Evolutionary conservation across 2,797 vertebrate species (phyloP).

Genomic region (Acomys russatus): DNA sequence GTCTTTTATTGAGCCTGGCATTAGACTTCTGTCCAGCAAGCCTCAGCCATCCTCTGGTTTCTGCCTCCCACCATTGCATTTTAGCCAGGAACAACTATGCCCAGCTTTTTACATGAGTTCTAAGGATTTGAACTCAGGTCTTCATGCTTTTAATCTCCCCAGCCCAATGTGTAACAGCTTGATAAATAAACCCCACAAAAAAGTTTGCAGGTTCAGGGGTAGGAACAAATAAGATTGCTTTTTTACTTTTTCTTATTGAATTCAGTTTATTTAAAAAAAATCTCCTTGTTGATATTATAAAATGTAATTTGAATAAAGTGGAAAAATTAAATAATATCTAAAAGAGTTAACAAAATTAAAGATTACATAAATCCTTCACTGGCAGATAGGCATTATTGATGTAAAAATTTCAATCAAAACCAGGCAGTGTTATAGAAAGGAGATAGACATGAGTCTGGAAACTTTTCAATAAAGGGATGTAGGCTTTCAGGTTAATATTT

Average conservation of each 20-base stretch:
- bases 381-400: conserved; percentile 58
- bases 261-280: conserved; percentile 44
- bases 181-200: neutral
- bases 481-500: conserved; percentile 2
- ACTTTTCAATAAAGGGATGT: neutral
- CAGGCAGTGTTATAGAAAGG: conserved; percentile 44
- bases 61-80: neutral
- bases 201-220: neutral
- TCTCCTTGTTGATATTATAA: conserved; percentile 63
- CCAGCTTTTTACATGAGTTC: neutral
- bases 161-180: neutral
- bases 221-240: conserved; percentile 15
- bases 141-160: neutral
- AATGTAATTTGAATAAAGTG: conserved; percentile 62
- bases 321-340: conserved; percentile 72
- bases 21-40: neutral
- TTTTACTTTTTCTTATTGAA: neutral
- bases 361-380: conserved; percentile 44
- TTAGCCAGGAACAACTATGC: neutral
- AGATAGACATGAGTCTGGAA: conserved; percentile 36
- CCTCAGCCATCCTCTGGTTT: neutral
- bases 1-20: neutral
- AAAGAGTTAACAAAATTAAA: conserved; percentile 60
- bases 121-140: neutral
- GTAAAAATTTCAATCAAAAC: conserved; percentile 53